Evolutionary conservation across 1,140 invertebrate species (phyloP).

Genomic region (Heterodera carotae): DNA sequence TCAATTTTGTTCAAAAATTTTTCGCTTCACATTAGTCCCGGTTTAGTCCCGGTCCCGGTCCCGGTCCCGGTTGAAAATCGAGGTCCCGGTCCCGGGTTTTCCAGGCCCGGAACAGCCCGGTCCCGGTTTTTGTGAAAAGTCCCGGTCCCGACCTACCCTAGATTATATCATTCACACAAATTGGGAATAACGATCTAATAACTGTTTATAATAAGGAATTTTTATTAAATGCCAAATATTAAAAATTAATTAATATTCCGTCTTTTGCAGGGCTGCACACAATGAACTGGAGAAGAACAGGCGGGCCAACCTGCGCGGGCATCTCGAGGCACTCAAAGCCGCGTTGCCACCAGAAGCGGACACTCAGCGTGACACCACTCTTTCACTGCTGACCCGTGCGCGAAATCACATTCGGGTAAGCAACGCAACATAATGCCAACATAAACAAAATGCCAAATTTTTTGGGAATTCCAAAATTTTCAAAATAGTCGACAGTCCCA

Average conservation of each 20-base stretch:
- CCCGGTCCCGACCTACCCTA: too few species aligned
- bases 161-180: too few species aligned
- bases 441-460: neutral
- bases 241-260: neutral
- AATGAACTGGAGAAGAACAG: conserved; percentile 65
- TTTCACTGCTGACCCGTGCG: conserved; percentile 61
- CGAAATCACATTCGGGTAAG: conserved; percentile 61
- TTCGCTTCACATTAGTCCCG: too few species aligned
- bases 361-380: conserved; percentile 58
- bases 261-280: conserved; percentile 60
- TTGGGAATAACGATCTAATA: too few species aligned
- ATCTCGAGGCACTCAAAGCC: conserved; percentile 56
- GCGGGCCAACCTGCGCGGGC: conserved; percentile 59
- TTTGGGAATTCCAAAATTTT: neutral
- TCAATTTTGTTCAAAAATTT: too few species aligned
- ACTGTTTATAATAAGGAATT: too few species aligned
- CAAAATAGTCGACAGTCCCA: neutral
- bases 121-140: too few species aligned
- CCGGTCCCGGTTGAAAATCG: too few species aligned
- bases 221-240: too few species aligned
- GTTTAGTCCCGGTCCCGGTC: too few species aligned
- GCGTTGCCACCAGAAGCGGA: conserved; percentile 59
- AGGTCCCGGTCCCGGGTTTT: too few species aligned
- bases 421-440: neutral
- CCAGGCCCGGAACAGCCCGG: too few species aligned